Conservation (phyloP, 2,113 vertebrate genomes). For the Ageneiosus marmoratus region DNA sequence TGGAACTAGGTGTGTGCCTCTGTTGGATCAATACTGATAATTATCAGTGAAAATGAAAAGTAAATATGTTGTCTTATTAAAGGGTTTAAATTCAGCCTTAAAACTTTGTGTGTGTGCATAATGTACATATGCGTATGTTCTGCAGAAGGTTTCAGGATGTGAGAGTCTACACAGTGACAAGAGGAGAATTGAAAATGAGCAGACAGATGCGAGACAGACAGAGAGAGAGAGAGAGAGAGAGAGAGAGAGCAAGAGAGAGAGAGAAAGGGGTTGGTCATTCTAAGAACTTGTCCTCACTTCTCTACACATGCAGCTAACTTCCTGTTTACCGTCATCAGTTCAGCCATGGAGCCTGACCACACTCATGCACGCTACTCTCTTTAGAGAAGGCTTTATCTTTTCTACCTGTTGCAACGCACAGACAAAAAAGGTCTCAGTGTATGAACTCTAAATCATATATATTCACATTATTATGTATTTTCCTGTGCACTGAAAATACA, state of each 20-base stretch:
- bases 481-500: background rate
- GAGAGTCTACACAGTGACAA: constrained; percentile 48
- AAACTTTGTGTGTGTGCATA: background rate
- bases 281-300: constrained; percentile 72
- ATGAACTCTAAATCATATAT: background rate
- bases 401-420: background rate
- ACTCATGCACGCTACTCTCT: constrained; percentile 14
- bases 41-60: background rate
- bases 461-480: too few species aligned
- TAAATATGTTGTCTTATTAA: background rate
- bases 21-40: background rate
- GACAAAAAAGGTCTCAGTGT: background rate
- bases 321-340: constrained; percentile 67
- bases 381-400: background rate
- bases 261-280: constrained; percentile 72
- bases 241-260: constrained; percentile 56
- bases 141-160: constrained; percentile 32
- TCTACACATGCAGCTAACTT: constrained; percentile 65
- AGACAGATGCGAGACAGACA: constrained; percentile 50
- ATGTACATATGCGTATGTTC: constrained; percentile 8
- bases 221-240: constrained; percentile 63
- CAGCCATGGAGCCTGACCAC: constrained; percentile 49
- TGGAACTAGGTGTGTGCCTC: background rate
- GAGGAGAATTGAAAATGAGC: constrained; percentile 41
- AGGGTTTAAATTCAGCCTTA: constrained; percentile 5